Conservation (phyloP, 2,797 vertebrate species). For the Erpetoichthys calabaricus region DNA sequence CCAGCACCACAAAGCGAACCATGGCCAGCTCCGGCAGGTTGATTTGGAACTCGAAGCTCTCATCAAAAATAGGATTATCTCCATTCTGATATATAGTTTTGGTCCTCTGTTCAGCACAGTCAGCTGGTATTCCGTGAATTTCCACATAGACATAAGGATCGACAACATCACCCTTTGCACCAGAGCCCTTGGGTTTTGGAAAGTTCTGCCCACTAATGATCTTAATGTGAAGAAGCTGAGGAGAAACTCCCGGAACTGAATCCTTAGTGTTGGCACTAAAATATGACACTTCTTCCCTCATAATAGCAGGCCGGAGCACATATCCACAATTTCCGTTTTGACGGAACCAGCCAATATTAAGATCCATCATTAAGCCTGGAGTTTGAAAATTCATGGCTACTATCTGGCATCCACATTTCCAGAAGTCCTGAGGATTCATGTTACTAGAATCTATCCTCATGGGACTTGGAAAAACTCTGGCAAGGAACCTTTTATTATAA, state of each 20-base stretch:
- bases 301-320: slow-evolving; percentile 86
- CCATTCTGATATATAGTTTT: slow-evolving; percentile 92
- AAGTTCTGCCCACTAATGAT: slow-evolving; percentile 98
- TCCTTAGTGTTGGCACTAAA: slow-evolving; percentile 97
- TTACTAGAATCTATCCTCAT: slow-evolving; percentile 98
- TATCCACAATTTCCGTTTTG: slow-evolving; percentile 95
- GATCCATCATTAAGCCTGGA: slow-evolving; percentile 94
- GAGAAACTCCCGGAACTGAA: slow-evolving; percentile 89
- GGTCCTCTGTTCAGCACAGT: slow-evolving; percentile 92
- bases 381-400: slow-evolving; percentile 98
- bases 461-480: slow-evolving; percentile 84
- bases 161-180: slow-evolving; percentile 91
- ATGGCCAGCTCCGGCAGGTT: slow-evolving; percentile 92
- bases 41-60: slow-evolving; percentile 97
- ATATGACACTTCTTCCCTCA: slow-evolving; percentile 94
- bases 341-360: slow-evolving; percentile 94
- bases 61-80: slow-evolving; percentile 89
- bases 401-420: slow-evolving; percentile 97
- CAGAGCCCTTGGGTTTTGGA: slow-evolving; percentile 94
- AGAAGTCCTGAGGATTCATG: slow-evolving; percentile 97
- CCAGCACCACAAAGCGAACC: slow-evolving; percentile 93
- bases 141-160: slow-evolving; percentile 93
- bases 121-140: slow-evolving; percentile 92
- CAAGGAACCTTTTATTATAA: slow-evolving; percentile 93
- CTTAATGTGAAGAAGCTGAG: slow-evolving; percentile 93